Evolutionary conservation across 1,140 invertebrate genomes (phyloP), one percentile per base, ranked within the genome.

Genomic region (Tetramorium parvispinum): DNA sequence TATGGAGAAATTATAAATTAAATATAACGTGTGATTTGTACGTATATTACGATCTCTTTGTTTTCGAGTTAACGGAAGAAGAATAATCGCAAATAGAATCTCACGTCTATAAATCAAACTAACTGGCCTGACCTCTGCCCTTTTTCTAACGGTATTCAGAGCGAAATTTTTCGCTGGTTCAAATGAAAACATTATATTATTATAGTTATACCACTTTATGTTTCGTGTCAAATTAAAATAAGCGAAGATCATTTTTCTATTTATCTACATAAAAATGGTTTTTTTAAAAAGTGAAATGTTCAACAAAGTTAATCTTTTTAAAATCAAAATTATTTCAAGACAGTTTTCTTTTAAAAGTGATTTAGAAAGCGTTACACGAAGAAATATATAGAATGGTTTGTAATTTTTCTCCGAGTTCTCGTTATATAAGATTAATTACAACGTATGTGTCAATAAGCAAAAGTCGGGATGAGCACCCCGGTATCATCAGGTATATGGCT

Each of bases 61-160:
- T 81, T 32, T 24, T 11, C 16, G 37, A 53, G 2, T 24, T 40
- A n/a, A 79, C 13, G n/a, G n/a, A 40, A 55, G 18, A 0, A 21
- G 24, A n/a, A 55, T 46, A 68, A 68, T 43, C 37, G 63, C 5
- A 55, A 68, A 68, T 81, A 27, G 21, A 24, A 53, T 70, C 46
- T 81, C 49, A 55, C 77, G 21, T 70, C 21, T 81, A n/a, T 81
- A 68, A 68, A n/a, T 40, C 49, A 18, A 81, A 32, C 32, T 53
- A 24, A 40, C 77, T 81, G n/a, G n/a, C 3, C 46, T 46, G 49
- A 81, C 16, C 46, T 27, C 8, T 68, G n/a, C 8, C 63, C 16
- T 81, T 63, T 46, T 77, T 43, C 24, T 79, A 81, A 70, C 77
- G 63, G 77, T 81, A 81, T 81, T 53, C n/a, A 21, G 32, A 43